phyloP scores from a whole-genome alignment of 1,140 invertebrate genomes.

The Marisa cornuarietis region DNA sequence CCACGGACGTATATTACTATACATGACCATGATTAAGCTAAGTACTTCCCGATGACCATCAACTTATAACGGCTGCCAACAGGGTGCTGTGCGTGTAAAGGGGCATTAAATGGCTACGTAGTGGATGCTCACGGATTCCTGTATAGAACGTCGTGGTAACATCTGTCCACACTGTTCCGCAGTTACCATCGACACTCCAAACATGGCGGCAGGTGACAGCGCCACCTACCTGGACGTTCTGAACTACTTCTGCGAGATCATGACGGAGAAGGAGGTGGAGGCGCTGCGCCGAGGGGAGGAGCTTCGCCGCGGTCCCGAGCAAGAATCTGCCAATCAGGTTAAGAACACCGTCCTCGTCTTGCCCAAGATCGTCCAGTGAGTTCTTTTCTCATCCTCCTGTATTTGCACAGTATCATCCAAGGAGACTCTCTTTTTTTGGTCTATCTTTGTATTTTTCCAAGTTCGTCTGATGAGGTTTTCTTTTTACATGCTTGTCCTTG shows the following conservation, averaged over 20 bases:
- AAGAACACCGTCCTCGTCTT: constrained; percentile 65
- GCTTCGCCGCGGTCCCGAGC: constrained; percentile 31
- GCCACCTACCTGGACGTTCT: constrained; percentile 63
- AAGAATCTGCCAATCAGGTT: constrained; percentile 44
- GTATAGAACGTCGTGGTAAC: background rate
- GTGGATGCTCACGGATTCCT: too few relatives aligned
- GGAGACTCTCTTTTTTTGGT: too few relatives aligned
- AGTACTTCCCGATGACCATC: too few relatives aligned
- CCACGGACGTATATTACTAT: too few relatives aligned
- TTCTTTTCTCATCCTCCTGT: constrained; percentile 2
- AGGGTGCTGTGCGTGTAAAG: too few relatives aligned
- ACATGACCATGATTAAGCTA: too few relatives aligned
- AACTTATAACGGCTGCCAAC: too few relatives aligned
- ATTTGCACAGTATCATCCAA: background rate
- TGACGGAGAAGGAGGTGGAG: constrained; percentile 57
- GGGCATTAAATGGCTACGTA: too few relatives aligned
- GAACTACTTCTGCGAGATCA: constrained; percentile 65
- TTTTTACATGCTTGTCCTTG: too few relatives aligned
- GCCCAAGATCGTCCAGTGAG: constrained; percentile 59
- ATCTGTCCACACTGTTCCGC: constrained; percentile 6
- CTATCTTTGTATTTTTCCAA: too few relatives aligned
- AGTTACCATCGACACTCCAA: constrained; percentile 59
- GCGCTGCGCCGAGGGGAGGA: constrained; percentile 45
- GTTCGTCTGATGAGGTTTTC: too few relatives aligned
- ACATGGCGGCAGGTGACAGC: constrained; percentile 50